Conservation (phyloP, 1,140 invertebrate genomes). For the Drosophila simulans region DNA sequence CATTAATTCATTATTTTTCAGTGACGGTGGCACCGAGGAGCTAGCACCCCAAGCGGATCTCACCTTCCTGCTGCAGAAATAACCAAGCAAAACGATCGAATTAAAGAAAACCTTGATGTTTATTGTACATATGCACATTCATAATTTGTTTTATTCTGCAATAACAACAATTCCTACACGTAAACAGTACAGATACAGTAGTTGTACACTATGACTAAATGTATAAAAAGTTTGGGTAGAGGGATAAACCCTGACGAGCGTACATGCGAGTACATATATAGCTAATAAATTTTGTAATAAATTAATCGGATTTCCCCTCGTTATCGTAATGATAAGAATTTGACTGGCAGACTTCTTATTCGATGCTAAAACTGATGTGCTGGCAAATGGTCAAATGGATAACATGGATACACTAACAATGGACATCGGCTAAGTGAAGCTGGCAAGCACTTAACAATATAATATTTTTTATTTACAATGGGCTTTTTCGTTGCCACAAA, state of each 20-base stretch:
- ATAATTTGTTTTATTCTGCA: slow-evolving; percentile 44
- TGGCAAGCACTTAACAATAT: slow-evolving; percentile 1
- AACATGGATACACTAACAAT: background rate
- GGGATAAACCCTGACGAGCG: background rate
- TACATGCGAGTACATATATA: background rate
- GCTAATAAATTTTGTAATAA: slow-evolving; percentile 28
- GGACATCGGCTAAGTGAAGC: slow-evolving; percentile 1
- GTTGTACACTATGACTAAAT: slow-evolving; percentile 23
- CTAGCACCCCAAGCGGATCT: slow-evolving; percentile 86
- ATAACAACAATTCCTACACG: slow-evolving; percentile 49
- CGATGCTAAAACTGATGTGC: slow-evolving; percentile 36
- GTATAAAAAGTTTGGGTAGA: slow-evolving; percentile 9
- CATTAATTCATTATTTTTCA: slow-evolving; percentile 75
- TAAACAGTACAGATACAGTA: slow-evolving; percentile 13
- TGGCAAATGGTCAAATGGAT: slow-evolving; percentile 17
- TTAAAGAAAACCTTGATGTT: slow-evolving; percentile 28
- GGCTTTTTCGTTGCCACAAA: background rate
- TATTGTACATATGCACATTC: slow-evolving; percentile 38
- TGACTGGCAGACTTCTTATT: slow-evolving; percentile 63
- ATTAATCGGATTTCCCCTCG: slow-evolving; percentile 26
- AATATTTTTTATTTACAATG: slow-evolving; percentile 2
- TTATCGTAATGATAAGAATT: slow-evolving; percentile 21
- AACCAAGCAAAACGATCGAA: background rate
- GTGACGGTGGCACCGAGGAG: slow-evolving; percentile 85
- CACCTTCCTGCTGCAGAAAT: slow-evolving; percentile 86